Evolutionary conservation across 2,113 vertebrate species (phyloP), one percentile per base, ranked within the genome.

Genomic region (Anser brachyrhynchus): DNA sequence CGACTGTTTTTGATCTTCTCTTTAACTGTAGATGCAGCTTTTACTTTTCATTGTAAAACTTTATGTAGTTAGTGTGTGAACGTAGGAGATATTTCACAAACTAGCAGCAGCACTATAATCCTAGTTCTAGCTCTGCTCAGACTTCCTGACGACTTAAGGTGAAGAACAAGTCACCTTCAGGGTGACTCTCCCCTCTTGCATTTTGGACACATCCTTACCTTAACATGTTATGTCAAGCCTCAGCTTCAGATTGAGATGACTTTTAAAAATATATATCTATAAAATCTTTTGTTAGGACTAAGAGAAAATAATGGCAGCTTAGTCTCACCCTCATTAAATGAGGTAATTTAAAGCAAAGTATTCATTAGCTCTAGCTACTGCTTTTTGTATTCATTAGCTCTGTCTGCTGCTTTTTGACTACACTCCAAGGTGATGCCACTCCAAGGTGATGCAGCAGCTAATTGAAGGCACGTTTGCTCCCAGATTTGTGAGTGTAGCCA

Each of bases 391-490:
- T 70, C 13, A 3, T 15, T 16, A 52, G 21, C 11, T 41, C 29
- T 37, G 8, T 67, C n/a, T 39, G 0, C 35, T 41, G 35, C 28
- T 73, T 55, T 67, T 37, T 64, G 23, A 7, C 49, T 25, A 1
- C 1, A 0, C 11, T 26, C 33, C 7, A 8, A 64, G 33, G 71
- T 18, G 52, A 54, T 51, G 49, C 28, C 1, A 0, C 11, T 26
- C 33, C 6, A 8, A 64, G 33, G 72, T 19, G 52, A 55, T 52
- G 43, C 23, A 33, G 29, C 29, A 15, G 26, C 43, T 87, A 49
- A 22, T 8, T 31, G 43, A 23, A 77, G 49, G 22, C 11, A 17
- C 0, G 1, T 9, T 35, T 17, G 17, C 25, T 52, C 54, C 49
- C 22, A 13, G 4, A 22, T 2, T 10, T 22, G 9, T 22, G 25